These are phyloP conservation scores for Pica pica DNA, from an alignment of 2,113 vertebrate genomes.

Conservation along the genomic window DNA sequence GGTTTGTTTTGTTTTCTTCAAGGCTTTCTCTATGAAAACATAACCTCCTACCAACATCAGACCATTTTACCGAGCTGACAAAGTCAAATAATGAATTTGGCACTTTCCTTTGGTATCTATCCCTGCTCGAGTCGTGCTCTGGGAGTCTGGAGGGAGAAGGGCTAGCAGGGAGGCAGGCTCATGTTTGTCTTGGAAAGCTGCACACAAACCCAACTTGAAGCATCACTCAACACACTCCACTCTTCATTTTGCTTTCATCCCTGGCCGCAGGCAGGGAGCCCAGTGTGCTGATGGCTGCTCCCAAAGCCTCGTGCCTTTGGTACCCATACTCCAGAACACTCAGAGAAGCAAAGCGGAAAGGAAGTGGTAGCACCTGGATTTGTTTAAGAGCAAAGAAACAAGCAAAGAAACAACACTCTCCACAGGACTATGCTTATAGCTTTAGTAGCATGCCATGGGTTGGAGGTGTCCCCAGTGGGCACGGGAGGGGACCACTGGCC, in stretches of 20 bases:
- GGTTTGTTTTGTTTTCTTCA: constrained; percentile 42
- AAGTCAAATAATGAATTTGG: constrained; percentile 3
- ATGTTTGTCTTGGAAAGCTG: constrained; percentile 32
- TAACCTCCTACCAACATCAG: constrained; percentile 46
- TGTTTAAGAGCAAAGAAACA: background rate
- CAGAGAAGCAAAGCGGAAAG: background rate
- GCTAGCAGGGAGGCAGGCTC: background rate
- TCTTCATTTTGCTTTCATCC: background rate
- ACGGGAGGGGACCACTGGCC: background rate
- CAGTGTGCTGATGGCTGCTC: background rate
- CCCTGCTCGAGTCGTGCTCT: background rate
- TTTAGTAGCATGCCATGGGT: background rate
- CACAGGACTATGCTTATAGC: background rate
- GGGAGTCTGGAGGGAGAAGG: background rate
- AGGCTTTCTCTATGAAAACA: constrained; percentile 51
- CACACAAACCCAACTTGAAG: background rate
- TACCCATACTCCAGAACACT: background rate
- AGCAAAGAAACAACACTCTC: background rate
- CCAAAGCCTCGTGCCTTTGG: rapidly evolving
- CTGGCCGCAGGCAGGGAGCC: background rate
- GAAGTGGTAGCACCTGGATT: background rate
- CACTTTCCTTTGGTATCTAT: background rate
- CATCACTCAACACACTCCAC: background rate
- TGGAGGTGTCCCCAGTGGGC: background rate
- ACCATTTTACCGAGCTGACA: background rate